Base-by-base conservation (phyloP, 2,113 vertebrate genomes). In the Dipodomys spectabilis region DNA sequence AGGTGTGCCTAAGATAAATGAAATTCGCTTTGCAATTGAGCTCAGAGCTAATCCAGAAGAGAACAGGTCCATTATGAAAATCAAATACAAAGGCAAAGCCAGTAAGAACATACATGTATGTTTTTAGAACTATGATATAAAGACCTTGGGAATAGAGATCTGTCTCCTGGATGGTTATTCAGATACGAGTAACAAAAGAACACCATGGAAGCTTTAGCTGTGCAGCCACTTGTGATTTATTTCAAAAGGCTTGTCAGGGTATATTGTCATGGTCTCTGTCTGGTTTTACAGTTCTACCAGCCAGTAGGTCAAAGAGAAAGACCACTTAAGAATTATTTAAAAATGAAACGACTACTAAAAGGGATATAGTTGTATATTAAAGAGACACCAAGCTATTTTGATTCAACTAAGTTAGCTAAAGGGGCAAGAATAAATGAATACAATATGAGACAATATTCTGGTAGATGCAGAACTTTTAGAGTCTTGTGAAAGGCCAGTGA, bases 351-450 rank as follows among this genome's bases (percentile, higher is more conserved):
- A 22, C 82, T 65, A 90, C 62, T 67, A 72, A 72, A 95, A 93
- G 68, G 84, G 32, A 86, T 88, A 85, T 82, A 84, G 87, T 94
- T 90, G 44, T 89, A 92, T 96, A 92, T 91, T 95, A 95, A 95
- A 92, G 87, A 95, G 84, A 92, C 60, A 86, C 19, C n/a, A 94
- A 75, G 3, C 67, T 69, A 64, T 94, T 95, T 81, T 94, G 78
- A 93, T 57, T 94, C 87, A 95, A 95, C 82, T 77, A 85, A 91
- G 65, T 95, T 88, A 95, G 49, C 60, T 94, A 74, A 85, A 80
- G 44, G 44, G 85, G 35, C 65, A 96, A 92, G 82, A 95, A 85
- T 79, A 95, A 79, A 94, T 95, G 69, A 93, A 94, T 96, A 75
- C 27, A 96, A 94, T 96, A 45, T 72, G 45, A 88, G 77, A 65